phyloP scores from a whole-genome alignment of 2,797 vertebrate genomes.

The Tapera naevia region DNA sequence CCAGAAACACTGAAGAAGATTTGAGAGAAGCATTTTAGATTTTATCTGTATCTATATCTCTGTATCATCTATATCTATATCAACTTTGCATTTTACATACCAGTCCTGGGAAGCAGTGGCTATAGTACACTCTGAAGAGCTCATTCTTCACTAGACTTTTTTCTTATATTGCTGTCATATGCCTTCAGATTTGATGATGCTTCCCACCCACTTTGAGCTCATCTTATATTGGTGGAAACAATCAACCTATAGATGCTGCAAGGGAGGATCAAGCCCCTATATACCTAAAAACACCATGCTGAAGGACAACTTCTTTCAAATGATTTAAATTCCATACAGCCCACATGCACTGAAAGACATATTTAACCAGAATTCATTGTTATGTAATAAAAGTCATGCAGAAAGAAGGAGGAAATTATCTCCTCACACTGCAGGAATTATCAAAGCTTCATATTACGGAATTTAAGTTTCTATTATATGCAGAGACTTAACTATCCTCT shows the following conservation, averaged over 20 bases:
- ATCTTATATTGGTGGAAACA: not conserved
- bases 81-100: not conserved
- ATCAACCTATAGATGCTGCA: not conserved
- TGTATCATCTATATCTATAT: too few relatives aligned
- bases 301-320: constrained; percentile 5
- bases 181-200: not conserved
- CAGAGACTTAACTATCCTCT: not conserved
- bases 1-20: not conserved
- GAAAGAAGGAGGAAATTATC: not conserved
- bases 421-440: not conserved
- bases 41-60: not conserved
- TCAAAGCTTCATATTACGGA: not conserved
- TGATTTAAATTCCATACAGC: not conserved
- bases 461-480: not conserved
- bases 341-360: not conserved
- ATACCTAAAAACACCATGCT: not conserved
- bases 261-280: not conserved
- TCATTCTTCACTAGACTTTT: not conserved
- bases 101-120: not conserved
- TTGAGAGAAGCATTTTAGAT: not conserved
- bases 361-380: constrained; percentile 22
- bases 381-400: not conserved
- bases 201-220: not conserved
- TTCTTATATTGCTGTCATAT: not conserved
- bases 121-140: not conserved